Conservation (phyloP, 2,113 vertebrate species). For the Mustelus asterias region DNA sequence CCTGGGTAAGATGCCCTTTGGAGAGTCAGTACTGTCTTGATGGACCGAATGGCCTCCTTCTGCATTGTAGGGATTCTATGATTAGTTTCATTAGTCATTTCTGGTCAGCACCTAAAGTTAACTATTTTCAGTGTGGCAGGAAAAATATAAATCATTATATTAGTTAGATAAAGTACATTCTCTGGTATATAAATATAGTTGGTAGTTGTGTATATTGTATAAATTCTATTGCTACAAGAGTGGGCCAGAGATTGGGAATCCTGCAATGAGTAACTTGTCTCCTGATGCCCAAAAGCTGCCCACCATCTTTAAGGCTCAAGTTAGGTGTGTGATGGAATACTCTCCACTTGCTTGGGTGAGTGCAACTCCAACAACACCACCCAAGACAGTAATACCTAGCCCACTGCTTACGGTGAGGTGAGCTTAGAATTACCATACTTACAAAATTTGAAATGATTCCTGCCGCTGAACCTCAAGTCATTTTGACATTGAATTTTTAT, state of each 20-base stretch:
- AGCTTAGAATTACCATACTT: neutral
- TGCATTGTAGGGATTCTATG: too few relatives aligned
- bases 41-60: too few relatives aligned
- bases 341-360: neutral
- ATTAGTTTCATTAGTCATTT: neutral
- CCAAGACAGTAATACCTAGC: neutral
- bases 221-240: neutral
- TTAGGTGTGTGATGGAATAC: neutral
- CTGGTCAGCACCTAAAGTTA: neutral
- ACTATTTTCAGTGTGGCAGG: neutral
- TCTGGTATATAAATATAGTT: neutral
- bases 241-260: neutral
- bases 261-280: neutral
- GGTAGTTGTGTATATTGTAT: neutral
- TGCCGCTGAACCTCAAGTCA: neutral
- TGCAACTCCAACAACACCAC: neutral
- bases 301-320: neutral
- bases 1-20: too few relatives aligned
- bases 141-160: neutral
- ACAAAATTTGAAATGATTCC: constrained; percentile 10
- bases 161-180: neutral
- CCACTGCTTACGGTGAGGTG: neutral
- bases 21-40: too few relatives aligned
- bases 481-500: neutral
- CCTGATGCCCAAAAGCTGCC: neutral